Evolutionary conservation across 2,113 vertebrate genomes (phyloP), one percentile per base, ranked within the genome.

Genomic region (Callionymus lyra): DNA sequence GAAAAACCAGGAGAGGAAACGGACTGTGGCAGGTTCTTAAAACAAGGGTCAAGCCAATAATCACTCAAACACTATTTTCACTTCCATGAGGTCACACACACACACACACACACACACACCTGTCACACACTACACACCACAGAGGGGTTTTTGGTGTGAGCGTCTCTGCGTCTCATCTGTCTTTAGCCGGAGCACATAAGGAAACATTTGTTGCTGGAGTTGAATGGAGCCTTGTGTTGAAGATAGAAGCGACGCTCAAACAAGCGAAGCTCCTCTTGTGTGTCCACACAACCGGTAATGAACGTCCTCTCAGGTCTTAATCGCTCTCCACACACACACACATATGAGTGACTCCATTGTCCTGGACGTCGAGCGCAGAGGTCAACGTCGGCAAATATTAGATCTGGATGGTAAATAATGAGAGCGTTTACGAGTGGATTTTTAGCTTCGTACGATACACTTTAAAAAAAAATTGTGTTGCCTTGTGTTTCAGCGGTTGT

Each of bases 211-310:
- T 93, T 91, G 87, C 82, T 77, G 53, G 70, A 63, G 79, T 83
- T 93, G 87, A 92, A 93, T 91, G 70, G 89, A 80, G 88, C 88
- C 88, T 89, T 92, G 89, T 95, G 86, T 85, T 50, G 81, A 79
- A 85, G 77, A 74, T 81, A 77, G 68, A 82, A 74, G 82, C 77
- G 86, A 86, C 88, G 87, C 84, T 74, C 76, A 83, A 88, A 88
- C 87, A 86, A 76, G 68, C 53, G 79, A 80, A 83, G 74, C 81
- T 76, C 72, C 75, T 73, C 77, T n/a, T n/a, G n/a, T 75, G 56
- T 78, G 78, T 77, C 65, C 71, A 60, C 65, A 60, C 56, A 3
- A 38, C 45, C 50, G 40, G 65, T 70, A 77, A 50, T 58, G 47
- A 72, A 53, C 72, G 63, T 48, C 18, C 64, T 68, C 67, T 38